These are phyloP conservation scores for Caenorhabditis tropicalis DNA, from an alignment of 1,140 invertebrate species.

Conservation along the genomic window DNA sequence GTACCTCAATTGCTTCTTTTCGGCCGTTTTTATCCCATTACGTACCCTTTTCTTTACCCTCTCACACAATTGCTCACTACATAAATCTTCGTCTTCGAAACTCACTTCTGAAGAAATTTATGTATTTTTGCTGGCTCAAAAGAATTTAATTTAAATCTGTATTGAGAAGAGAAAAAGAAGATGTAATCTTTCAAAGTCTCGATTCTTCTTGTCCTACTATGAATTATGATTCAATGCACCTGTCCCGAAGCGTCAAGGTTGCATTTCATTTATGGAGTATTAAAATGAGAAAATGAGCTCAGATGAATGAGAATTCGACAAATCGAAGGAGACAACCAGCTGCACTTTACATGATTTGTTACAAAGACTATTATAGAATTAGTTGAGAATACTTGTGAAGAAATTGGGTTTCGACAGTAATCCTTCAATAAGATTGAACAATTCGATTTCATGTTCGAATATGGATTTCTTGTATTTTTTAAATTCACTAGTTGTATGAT, in stretches of 20 bases:
- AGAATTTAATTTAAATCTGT: not conserved
- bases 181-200: not conserved
- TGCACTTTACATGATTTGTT: conserved; percentile 20
- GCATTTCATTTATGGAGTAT: conserved; percentile 1
- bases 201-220: not conserved
- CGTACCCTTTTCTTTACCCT: not conserved
- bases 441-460: no score
- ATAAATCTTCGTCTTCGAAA: conserved; percentile 25
- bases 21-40: conserved; percentile 47
- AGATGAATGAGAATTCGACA: not conserved
- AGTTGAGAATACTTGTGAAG: not conserved
- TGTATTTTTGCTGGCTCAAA: not conserved
- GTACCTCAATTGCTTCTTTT: conserved; percentile 37
- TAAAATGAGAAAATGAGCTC: no score
- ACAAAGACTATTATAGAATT: not conserved
- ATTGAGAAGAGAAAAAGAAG: not conserved
- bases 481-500: no score
- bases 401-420: not conserved
- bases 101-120: not conserved
- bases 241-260: not conserved
- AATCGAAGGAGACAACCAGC: conserved; percentile 6
- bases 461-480: no score
- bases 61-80: conserved; percentile 2
- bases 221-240: conserved; percentile 40
- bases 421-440: not conserved